Percentiles rank a stretch among this genome's conserved stretches.
Evolutionary conservation across 2,888 invertebrate genomes (phyloP).

Genomic region (Lithophane semibrunnea): DNA sequence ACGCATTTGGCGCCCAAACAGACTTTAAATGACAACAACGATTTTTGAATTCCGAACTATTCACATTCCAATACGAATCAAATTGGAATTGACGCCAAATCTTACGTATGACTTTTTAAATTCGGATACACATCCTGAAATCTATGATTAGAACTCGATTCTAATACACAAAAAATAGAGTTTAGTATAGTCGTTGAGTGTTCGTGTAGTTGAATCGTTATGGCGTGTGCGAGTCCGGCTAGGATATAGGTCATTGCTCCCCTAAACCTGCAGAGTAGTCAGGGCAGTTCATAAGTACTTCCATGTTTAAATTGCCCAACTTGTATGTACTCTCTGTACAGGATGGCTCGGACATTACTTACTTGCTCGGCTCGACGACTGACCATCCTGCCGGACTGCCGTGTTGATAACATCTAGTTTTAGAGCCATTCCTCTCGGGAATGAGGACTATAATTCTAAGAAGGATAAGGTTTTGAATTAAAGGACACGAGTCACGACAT

Average conservation of each 20-base stretch:
- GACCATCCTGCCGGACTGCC: slow-evolving; percentile 78
- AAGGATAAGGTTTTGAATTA: slow-evolving; percentile 58
- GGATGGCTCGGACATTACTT: slow-evolving; percentile 80
- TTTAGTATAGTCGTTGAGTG: slow-evolving; percentile 80
- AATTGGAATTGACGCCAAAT: slow-evolving; percentile 80
- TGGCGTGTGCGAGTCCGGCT: slow-evolving; percentile 79
- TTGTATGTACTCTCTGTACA: slow-evolving; percentile 88
- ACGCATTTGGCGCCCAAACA: slow-evolving; percentile 67
- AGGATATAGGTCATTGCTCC: slow-evolving; percentile 91
- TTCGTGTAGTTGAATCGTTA: slow-evolving; percentile 81
- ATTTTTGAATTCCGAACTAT: slow-evolving; percentile 73
- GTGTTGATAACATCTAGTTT: slow-evolving; percentile 75
- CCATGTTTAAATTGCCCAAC: slow-evolving; percentile 89
- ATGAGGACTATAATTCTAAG: slow-evolving; percentile 67
- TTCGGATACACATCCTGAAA: slow-evolving; percentile 75
- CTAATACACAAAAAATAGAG: slow-evolving; percentile 87
- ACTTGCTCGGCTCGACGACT: slow-evolving; percentile 77
- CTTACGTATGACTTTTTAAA: slow-evolving; percentile 80
- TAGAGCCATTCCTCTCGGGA: slow-evolving; percentile 72
- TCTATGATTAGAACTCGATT: slow-evolving; percentile 87
- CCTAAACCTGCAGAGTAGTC: slow-evolving; percentile 89
- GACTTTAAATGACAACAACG: slow-evolving; percentile 61
- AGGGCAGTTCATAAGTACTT: slow-evolving; percentile 88
- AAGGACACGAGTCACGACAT: slow-evolving; percentile 45
- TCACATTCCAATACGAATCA: slow-evolving; percentile 80